Conservation (phyloP, 2,797 vertebrate genomes). For the Columba guinea region DNA sequence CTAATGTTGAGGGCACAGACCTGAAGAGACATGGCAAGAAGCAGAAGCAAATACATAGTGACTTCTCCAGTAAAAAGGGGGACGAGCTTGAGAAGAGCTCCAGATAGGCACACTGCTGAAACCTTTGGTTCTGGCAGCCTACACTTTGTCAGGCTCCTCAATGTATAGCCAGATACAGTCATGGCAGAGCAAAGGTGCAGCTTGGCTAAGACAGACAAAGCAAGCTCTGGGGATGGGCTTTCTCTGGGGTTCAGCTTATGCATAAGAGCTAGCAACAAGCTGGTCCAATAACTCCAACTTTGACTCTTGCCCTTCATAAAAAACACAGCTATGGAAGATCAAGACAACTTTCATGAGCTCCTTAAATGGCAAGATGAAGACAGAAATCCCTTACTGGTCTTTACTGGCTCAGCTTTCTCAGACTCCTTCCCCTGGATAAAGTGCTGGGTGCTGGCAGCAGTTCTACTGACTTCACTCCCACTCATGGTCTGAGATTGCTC, state of each 20-base stretch:
- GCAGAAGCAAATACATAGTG: neutral
- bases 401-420: neutral
- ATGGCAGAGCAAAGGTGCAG: neutral
- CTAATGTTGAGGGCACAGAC: neutral
- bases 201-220: neutral
- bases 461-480: neutral
- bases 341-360: neutral
- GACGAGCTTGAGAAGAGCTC: neutral
- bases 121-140: neutral
- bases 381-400: neutral
- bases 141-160: neutral
- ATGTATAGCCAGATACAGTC: neutral
- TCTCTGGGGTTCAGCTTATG: neutral
- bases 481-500: neutral
- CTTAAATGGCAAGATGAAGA: constrained; percentile 16
- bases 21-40: neutral
- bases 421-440: neutral
- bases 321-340: neutral
- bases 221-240: neutral
- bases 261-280: neutral
- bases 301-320: neutral
- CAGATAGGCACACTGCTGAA: neutral
- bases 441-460: neutral
- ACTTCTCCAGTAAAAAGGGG: neutral
- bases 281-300: neutral